Percentiles rank a stretch among this genome's conserved stretches.
Evolutionary conservation across 2,113 vertebrate species (phyloP).

Genomic region (Camarhynchus parvulus): DNA sequence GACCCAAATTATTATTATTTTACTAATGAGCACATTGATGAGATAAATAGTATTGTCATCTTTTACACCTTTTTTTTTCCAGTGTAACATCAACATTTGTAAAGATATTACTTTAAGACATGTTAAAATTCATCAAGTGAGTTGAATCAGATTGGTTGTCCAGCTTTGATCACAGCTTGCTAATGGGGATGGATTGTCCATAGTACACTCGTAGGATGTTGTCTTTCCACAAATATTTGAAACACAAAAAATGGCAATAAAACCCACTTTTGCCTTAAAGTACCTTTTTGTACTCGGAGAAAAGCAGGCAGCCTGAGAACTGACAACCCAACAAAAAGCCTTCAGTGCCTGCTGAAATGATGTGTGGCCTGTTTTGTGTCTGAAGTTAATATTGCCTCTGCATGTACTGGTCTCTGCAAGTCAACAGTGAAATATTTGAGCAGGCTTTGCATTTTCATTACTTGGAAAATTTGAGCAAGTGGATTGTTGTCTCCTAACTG

Average conservation of each 20-base stretch:
- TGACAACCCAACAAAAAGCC: neutral
- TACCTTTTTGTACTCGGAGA: neutral
- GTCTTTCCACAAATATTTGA: neutral
- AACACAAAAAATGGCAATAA: neutral
- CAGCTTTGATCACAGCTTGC: fast-evolving
- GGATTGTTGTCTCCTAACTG: neutral
- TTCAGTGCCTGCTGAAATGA: neutral
- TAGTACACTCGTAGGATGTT: neutral
- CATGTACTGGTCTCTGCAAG: neutral
- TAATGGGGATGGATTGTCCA: neutral
- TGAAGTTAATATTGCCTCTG: neutral
- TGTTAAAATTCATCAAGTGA: neutral
- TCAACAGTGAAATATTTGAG: neutral
- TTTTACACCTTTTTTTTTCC: neutral
- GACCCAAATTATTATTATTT: neutral
- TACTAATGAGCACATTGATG: neutral
- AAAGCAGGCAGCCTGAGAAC: neutral
- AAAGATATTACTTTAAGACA: neutral
- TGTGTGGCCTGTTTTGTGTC: fast-evolving
- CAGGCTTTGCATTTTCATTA: neutral
- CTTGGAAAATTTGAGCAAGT: neutral
- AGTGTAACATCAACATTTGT: neutral
- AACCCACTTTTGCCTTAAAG: neutral
- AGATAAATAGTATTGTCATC: neutral
- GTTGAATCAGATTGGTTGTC: neutral